Evolutionary conservation across 2,113 vertebrate genomes (phyloP), one percentile per base, ranked within the genome.

Genomic region (Leucopsar rothschildi): DNA sequence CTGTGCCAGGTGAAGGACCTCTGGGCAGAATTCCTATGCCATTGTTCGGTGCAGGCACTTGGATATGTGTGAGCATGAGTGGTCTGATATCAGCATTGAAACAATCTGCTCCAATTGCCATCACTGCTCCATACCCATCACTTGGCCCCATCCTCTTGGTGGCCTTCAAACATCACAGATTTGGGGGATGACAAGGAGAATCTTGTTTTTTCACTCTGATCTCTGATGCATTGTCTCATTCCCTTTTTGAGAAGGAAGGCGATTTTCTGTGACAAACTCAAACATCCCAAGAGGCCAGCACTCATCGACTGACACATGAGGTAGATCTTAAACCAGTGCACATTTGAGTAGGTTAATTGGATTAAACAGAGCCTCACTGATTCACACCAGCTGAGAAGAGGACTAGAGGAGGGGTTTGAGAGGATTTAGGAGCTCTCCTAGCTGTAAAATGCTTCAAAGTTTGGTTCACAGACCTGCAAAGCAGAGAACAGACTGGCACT

Each of bases 1-100:
- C 97, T 98, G 88, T 97, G 97, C 96, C 64, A 98, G 97, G 82
- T 95, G 93, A 94, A 98, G 97, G 47, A 91, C 40, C 25, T 97
- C 91, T 16, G 69, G 6, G 16, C 85, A 88, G 82, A 98, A 96
- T 85, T 77, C 75, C 77, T 3, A 49, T 88, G 57, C 95, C 15
- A 2, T 96, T 96, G 55, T 98, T 97, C 40, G 89, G 98, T 61
- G 52, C 76, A 96, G 55, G 98, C 88, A 68, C 96, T 35, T 95
- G 75, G 63, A 98, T 98, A 52, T 3, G 75, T 55, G 50, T 70
- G 29, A 98, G 85, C 5, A 96, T 94, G 5, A 97, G 96, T 11
- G 95, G 96, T 86, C 97, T 96, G 52, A 94, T 96, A 91, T 97
- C 97, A 17, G 88, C 78, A 25, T 80, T 44, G 96, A 90, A 63